Evolutionary conservation across 2,797 vertebrate species (phyloP).

Genomic region (Trachops cirrhosus): DNA sequence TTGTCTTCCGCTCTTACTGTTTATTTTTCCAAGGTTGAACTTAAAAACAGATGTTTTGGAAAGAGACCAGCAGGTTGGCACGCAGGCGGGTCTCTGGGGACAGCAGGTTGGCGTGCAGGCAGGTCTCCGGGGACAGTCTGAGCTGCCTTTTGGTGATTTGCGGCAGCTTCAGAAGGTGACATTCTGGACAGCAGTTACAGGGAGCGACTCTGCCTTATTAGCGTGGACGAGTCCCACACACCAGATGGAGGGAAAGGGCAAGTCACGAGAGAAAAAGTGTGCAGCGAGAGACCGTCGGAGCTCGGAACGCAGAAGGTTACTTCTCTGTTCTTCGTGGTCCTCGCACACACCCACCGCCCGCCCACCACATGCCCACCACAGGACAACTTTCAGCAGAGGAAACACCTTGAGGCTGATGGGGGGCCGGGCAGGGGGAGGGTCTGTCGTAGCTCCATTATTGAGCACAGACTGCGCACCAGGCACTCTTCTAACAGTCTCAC

Average conservation of each 20-base stretch:
- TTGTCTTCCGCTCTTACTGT: background rate
- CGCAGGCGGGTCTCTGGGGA: background rate
- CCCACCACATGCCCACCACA: rapidly evolving
- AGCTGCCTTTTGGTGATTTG: background rate
- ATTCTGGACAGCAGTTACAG: background rate
- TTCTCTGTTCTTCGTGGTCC: background rate
- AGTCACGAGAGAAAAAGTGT: no score
- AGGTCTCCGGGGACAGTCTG: background rate
- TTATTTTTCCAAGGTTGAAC: background rate
- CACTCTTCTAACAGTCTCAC: background rate
- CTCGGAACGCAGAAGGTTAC: rapidly evolving
- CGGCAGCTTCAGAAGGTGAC: background rate
- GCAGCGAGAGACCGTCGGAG: background rate
- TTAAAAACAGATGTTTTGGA: background rate
- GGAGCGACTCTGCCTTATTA: background rate
- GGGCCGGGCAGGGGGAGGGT: rapidly evolving
- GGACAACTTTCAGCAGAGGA: background rate
- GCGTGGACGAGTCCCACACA: rapidly evolving
- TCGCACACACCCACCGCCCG: background rate
- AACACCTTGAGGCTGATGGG: background rate
- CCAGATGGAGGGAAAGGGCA: rapidly evolving
- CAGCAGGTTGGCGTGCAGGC: background rate
- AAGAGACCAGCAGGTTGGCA: background rate
- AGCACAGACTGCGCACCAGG: background rate
- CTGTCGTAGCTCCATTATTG: background rate